Conservation (phyloP, 1,140 invertebrate species). For the Tetragnatha versicolor region DNA sequence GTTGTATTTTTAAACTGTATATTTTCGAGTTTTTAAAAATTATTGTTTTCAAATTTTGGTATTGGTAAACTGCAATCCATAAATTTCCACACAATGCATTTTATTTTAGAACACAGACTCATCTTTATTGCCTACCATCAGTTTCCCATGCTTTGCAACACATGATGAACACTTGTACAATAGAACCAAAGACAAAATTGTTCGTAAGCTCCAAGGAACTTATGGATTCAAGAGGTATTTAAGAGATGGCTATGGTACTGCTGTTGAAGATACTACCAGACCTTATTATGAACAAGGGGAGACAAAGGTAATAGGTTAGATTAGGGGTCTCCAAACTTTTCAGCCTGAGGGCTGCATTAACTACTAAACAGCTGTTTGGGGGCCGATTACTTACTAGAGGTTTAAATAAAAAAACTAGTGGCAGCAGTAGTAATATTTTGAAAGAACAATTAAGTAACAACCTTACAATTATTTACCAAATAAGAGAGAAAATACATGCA, state of each 20-base stretch:
- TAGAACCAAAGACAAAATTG: constrained; percentile 87
- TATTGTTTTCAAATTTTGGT: background rate
- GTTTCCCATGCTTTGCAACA: constrained; percentile 97
- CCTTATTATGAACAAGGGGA: constrained; percentile 76
- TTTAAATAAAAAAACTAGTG: no score
- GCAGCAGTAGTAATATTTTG: no score
- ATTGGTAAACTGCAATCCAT: no score
- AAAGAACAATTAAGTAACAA: no score
- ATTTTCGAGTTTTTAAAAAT: background rate
- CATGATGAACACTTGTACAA: constrained; percentile 89
- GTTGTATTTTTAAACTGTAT: constrained; percentile 65
- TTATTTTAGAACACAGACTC: constrained; percentile 82
- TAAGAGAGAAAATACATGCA: background rate
- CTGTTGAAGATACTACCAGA: constrained; percentile 80
- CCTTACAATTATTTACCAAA: no score
- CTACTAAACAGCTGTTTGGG: no score
- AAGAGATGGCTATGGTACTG: constrained; percentile 93
- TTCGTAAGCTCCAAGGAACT: constrained; percentile 83
- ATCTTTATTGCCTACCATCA: constrained; percentile 87
- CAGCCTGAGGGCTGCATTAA: no score
- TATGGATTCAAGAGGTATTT: constrained; percentile 94
- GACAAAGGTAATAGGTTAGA: constrained; percentile 77
- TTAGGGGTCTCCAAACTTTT: no score
- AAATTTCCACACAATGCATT: no score
- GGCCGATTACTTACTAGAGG: no score